Evolutionary conservation across 2,113 vertebrate species (phyloP), one percentile per base, ranked within the genome.

Genomic region (Dicrurus megarhynchus): DNA sequence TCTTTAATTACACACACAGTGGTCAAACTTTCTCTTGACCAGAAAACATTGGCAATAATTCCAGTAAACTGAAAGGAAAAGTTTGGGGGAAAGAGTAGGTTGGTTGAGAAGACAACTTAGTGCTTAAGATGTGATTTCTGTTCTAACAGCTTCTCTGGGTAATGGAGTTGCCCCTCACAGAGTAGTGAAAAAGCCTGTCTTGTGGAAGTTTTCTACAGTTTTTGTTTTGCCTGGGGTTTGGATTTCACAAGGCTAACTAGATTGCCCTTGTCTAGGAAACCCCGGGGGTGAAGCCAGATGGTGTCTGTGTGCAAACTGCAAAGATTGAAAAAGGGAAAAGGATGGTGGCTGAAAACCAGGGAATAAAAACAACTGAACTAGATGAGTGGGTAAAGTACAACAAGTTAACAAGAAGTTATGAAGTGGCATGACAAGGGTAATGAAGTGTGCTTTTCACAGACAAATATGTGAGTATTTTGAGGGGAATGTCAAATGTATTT

Each of bases 161-260:
- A 92, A 79, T 22, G 26, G 69, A 84, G 84, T 46, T n/a, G 41
- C 39, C 64, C 21, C 79, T 81, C 60, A 41, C 52, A 89, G 33
- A 49, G 60, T 50, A 94, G 41, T 52, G 44, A 83, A 52, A 96
- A 96, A 78, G 42, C 23, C 59, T 86, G 37, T 67, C 82, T 59
- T n/a, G 52, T 63, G 60, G 47, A 70, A 61, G 17, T 59, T 90
- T 92, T 75, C 35, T 90, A 55, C 79, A 85, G 82, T 50, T 95
- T 83, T 84, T 70, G n/a, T 86, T 86, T 89, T 77, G 75, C 91
- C 90, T 71, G 55, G 37, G 60, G 75, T 93, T 90, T 96, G 56
- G 76, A 86, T 96, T 97, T 95, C 87, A 94, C 85, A 97, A 95
- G 92, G 55, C 71, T 91, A 74, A 85, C 84, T 93, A 81, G 68